phyloP scores from a whole-genome alignment of 2,888 invertebrate species.

The Trypoxylon attenuatum region DNA sequence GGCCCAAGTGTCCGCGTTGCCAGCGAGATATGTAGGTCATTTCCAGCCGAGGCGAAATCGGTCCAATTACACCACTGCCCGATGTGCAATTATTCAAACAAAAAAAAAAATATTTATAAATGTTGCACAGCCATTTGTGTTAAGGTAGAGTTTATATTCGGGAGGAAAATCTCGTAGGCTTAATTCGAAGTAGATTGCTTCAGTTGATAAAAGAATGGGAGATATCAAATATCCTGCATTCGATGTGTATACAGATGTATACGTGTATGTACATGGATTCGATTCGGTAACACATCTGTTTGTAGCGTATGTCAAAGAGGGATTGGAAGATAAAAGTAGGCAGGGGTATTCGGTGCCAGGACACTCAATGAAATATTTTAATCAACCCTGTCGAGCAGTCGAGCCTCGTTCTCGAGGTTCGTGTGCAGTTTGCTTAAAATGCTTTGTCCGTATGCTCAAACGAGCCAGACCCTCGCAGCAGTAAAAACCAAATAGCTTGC shows the following conservation, averaged over 20 bases:
- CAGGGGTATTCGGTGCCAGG: constrained; percentile 54
- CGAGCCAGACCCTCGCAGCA: no score
- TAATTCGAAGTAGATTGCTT: background rate
- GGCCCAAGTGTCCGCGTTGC: constrained; percentile 27
- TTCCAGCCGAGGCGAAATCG: constrained; percentile 47
- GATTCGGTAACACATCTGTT: constrained; percentile 52
- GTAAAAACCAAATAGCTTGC: no score
- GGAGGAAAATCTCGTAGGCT: background rate
- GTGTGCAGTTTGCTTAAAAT: constrained; percentile 51
- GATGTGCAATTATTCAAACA: constrained; percentile 49
- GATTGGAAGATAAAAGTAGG: constrained; percentile 60
- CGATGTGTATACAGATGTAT: constrained; percentile 10
- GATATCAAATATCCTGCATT: no score
- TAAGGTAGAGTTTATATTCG: background rate
- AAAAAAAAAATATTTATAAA: constrained; percentile 24
- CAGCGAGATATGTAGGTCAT: constrained; percentile 44
- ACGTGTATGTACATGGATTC: constrained; percentile 48
- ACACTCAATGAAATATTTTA: constrained; percentile 65
- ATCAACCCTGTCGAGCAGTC: constrained; percentile 61
- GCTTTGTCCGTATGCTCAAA: constrained; percentile 48
- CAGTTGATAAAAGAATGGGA: no score
- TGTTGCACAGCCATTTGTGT: background rate
- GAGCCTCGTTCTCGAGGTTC: constrained; percentile 18
- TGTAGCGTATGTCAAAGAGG: constrained; percentile 54
- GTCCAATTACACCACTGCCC: constrained; percentile 52